Evolutionary conservation across 1,140 invertebrate genomes (phyloP).

Genomic region (Magallana gigas): DNA sequence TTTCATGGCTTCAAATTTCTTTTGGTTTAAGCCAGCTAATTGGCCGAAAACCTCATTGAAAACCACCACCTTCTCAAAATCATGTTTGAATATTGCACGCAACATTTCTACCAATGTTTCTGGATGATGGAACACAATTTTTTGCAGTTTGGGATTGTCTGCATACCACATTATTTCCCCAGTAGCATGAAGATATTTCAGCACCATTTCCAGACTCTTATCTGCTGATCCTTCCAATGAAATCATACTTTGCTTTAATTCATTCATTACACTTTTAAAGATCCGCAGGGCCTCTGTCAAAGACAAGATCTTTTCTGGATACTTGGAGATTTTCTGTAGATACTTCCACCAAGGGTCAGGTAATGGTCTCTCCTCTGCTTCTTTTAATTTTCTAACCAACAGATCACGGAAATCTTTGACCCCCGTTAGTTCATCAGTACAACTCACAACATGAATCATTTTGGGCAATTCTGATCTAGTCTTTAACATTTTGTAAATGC

Average conservation of each 20-base stretch:
- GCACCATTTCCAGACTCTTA: conserved; percentile 68
- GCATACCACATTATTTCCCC: conserved; percentile 76
- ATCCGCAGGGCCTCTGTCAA: conserved; percentile 65
- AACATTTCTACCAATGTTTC: conserved; percentile 76
- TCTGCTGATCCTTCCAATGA: conserved; percentile 69
- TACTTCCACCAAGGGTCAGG: conserved; percentile 73
- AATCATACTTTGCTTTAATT: conserved; percentile 68
- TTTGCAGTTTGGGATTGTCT: conserved; percentile 69
- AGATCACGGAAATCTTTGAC: conserved; percentile 45
- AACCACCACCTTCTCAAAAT: conserved; percentile 71
- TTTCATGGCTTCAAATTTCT: conserved; percentile 70
- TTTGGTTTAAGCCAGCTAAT: conserved; percentile 55
- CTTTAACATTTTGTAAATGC: conserved; percentile 69
- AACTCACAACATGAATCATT: conserved; percentile 69
- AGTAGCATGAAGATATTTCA: conserved; percentile 73
- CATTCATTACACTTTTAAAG: conserved; percentile 67
- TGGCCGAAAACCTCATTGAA: conserved; percentile 63
- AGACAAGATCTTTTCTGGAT: conserved; percentile 65
- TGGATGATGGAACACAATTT: conserved; percentile 74
- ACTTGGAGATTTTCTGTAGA: conserved; percentile 65
- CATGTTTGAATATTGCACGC: conserved; percentile 74
- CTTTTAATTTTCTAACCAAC: conserved; percentile 44
- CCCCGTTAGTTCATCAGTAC: conserved; percentile 69
- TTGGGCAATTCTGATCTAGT: conserved; percentile 66
- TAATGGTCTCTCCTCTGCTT: conserved; percentile 63